Percentiles rank a stretch among this genome's conserved stretches.
phyloP scores from a whole-genome alignment of 2,113 vertebrate species.

The Australoheros scitulus region DNA sequence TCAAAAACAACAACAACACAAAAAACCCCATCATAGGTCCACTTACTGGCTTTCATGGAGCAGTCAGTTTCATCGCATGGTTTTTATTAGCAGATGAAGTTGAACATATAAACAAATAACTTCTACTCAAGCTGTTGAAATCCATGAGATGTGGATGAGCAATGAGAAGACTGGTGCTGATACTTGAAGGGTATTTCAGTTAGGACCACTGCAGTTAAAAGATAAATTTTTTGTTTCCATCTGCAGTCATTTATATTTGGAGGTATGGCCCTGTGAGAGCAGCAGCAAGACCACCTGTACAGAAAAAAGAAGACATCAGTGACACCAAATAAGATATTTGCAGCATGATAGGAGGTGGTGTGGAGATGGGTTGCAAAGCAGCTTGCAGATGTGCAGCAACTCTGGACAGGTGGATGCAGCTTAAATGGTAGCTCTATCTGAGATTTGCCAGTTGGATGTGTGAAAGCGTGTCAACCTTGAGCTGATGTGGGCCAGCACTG shows the following conservation, averaged over 20 bases:
- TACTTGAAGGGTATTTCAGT: background rate
- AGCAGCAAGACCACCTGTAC: too few relatives aligned
- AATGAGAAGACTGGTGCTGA: background rate
- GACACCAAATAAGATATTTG: too few relatives aligned
- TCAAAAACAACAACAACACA: background rate
- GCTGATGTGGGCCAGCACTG: background rate
- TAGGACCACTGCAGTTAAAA: background rate
- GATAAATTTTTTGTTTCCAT: background rate
- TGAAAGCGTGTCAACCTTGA: background rate
- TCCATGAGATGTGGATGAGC: background rate
- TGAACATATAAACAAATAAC: background rate
- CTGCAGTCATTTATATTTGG: background rate
- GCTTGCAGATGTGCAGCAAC: background rate
- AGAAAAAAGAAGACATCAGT: background rate
- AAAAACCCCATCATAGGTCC: accelerated
- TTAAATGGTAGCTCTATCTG: background rate
- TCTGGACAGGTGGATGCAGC: background rate
- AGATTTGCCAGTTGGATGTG: background rate
- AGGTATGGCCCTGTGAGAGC: background rate
- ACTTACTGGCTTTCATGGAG: background rate
- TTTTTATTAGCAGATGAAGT: background rate
- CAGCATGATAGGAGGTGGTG: background rate
- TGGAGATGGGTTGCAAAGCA: background rate
- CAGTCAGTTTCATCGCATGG: background rate
- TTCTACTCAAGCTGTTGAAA: background rate